Percentiles rank a stretch among this genome's conserved stretches.
These are phyloP conservation scores for Zele albiditarsus DNA, from an alignment of 2,888 invertebrate genomes.

Conservation along the genomic window DNA sequence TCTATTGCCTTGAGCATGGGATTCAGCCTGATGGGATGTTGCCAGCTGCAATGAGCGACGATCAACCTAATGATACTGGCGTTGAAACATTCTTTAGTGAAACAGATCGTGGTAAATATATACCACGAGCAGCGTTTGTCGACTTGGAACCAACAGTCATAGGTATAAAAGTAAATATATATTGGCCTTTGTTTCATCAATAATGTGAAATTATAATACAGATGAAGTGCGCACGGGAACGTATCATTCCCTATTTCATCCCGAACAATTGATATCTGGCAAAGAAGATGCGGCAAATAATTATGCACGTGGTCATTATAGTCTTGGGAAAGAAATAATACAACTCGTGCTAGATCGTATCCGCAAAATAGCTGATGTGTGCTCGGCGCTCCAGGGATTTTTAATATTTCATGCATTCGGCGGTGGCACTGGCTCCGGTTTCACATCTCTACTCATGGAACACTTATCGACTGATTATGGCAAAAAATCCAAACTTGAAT, in stretches of 20 bases:
- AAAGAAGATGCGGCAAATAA: constrained; percentile 83
- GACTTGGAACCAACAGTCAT: constrained; percentile 93
- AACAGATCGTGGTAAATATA: constrained; percentile 90
- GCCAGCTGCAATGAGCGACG: constrained; percentile 64
- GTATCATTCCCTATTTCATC: constrained; percentile 79
- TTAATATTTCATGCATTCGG: constrained; percentile 79
- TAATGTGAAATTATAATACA: constrained; percentile 39
- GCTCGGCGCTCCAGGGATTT: constrained; percentile 77
- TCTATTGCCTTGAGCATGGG: constrained; percentile 87
- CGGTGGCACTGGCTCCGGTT: constrained; percentile 78
- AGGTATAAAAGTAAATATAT: constrained; percentile 73
- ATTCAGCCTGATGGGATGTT: constrained; percentile 86
- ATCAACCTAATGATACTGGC: constrained; percentile 71
- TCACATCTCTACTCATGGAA: constrained; percentile 79
- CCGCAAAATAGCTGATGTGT: constrained; percentile 76
- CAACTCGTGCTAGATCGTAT: constrained; percentile 76
- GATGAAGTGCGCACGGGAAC: constrained; percentile 76
- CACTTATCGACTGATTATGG: constrained; percentile 82
- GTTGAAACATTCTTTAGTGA: constrained; percentile 87
- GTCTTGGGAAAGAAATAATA: constrained; percentile 78
- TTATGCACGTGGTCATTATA: constrained; percentile 81
- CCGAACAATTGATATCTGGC: constrained; percentile 81
- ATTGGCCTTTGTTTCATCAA: not conserved
- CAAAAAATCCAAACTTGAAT: constrained; percentile 90
- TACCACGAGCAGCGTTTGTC: constrained; percentile 88